Evolutionary conservation across 2,113 vertebrate genomes (phyloP).

Genomic region (Anguilla japonica): DNA sequence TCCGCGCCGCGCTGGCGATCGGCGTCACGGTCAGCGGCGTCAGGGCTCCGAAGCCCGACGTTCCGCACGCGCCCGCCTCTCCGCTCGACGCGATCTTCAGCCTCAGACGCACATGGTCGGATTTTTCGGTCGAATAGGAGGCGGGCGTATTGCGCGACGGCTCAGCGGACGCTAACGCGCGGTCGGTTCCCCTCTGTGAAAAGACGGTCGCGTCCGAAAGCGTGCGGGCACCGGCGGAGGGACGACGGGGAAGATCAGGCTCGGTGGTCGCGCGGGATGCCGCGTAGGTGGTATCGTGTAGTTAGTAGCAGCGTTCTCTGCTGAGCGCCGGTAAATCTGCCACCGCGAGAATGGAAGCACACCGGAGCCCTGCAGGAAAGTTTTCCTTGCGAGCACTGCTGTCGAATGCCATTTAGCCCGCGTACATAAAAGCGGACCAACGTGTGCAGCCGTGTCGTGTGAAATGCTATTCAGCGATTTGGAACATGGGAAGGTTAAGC

Average conservation of each 20-base stretch:
- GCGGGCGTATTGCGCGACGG: background rate
- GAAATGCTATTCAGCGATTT: background rate
- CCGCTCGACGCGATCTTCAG: background rate
- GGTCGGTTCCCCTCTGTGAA: background rate
- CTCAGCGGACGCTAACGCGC: background rate
- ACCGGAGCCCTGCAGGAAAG: slow-evolving; percentile 50
- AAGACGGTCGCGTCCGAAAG: background rate
- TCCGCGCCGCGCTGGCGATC: background rate
- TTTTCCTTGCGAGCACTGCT: slow-evolving; percentile 35
- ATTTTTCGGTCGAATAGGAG: background rate
- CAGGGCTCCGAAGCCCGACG: background rate
- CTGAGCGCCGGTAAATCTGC: slow-evolving; percentile 31
- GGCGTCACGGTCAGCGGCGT: background rate
- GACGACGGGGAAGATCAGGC: background rate
- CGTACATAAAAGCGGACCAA: slow-evolving; percentile 30
- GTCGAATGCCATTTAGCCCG: slow-evolving; percentile 61
- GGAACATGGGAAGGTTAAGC: background rate
- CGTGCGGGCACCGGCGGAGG: too few species aligned
- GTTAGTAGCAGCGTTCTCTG: background rate
- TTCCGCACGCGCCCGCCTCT: too few species aligned
- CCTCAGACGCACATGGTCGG: background rate
- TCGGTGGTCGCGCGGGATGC: background rate
- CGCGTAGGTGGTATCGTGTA: background rate
- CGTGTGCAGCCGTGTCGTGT: background rate
- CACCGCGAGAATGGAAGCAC: slow-evolving; percentile 48